Evolutionary conservation across 1,140 invertebrate genomes (phyloP), one percentile per base, ranked within the genome.

Genomic region (Alviniconcha marisindica): DNA sequence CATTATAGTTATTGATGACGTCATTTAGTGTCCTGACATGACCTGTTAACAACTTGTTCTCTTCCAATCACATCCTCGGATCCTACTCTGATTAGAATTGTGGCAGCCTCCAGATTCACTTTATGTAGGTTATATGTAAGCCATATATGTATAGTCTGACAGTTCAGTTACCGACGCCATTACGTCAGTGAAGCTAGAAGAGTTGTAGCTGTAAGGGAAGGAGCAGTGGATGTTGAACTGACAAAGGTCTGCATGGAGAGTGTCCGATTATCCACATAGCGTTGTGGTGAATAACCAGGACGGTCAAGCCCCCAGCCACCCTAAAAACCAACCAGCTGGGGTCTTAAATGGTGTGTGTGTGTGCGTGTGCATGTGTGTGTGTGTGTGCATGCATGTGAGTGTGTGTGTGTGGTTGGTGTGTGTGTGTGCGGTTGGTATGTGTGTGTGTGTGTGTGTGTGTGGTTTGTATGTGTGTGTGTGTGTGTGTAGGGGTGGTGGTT

Each of bases 401-500:
- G 18, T 60, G 56, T 60, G 18, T 51, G 48, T 10, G 48, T 51
- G 48, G 18, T 51, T n/a, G n/a, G n/a, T 51, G 7, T 51, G 7
- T 51, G 18, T 51, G 2, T 60, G 54, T 21, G 21, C 21, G 21
- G 54, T 60, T 18, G 0, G 54, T 24, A 24, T 60, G 54, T 60
- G 21, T 60, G 54, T 60, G 54, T 60, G 54, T 60, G 54, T 56
- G 54, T n/a, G 54, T 56, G 54, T 56, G 54, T 60, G 54, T n/a
- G n/a, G n/a, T n/a, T n/a, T n/a, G n/a, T n/a, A n/a, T 60, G 12
- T 60, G 21, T 60, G 54, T 60, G 54, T 60, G 54, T 60, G 54
- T 60, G 54, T 24, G 54, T 60, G 54, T n/a, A n/a, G n/a, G n/a
- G n/a, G 14, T 60, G n/a, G 54, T 60, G 54, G 12, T 18, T 60